Conservation (phyloP, 2,797 vertebrate genomes). For the Chrosomus eos region DNA sequence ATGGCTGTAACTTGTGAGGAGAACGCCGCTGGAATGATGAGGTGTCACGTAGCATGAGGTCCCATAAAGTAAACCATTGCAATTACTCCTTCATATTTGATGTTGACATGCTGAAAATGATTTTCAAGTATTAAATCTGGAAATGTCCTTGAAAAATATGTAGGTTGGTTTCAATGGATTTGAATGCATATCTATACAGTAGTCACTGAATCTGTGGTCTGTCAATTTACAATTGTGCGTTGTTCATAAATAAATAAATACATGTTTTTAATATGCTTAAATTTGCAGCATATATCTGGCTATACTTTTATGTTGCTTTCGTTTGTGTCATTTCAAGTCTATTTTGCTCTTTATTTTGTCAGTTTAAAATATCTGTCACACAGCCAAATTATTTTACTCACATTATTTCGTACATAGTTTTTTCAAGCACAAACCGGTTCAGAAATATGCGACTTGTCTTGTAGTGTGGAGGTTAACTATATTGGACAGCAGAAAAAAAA, state of each 20-base stretch:
- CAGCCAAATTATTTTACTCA: no score
- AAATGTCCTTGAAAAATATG: background rate
- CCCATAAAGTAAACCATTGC: constrained; percentile 30
- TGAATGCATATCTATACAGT: background rate
- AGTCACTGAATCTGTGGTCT: background rate
- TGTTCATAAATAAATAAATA: background rate
- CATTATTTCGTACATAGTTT: background rate
- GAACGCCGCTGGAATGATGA: constrained; percentile 33
- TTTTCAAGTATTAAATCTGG: background rate
- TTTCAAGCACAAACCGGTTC: constrained; percentile 47
- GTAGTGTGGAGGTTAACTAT: constrained; percentile 31
- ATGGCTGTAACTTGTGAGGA: constrained; percentile 19
- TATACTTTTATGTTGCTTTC: no score
- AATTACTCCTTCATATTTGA: constrained; percentile 21
- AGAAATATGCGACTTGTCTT: constrained; percentile 28
- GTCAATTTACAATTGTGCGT: constrained; percentile 35
- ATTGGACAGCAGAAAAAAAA: constrained; percentile 34
- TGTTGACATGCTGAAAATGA: constrained; percentile 15
- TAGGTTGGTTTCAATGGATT: background rate
- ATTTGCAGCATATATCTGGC: no score
- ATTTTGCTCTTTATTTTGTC: no score
- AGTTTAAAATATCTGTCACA: no score
- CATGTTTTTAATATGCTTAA: background rate
- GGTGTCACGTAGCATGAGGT: constrained; percentile 13
- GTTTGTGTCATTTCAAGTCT: no score